A percentile compares a stretch with the other conserved stretches of the same genome.
These are phyloP conservation scores for Pachyramphus minor DNA, from an alignment of 2,113 vertebrate genomes.

Conservation along the genomic window DNA sequence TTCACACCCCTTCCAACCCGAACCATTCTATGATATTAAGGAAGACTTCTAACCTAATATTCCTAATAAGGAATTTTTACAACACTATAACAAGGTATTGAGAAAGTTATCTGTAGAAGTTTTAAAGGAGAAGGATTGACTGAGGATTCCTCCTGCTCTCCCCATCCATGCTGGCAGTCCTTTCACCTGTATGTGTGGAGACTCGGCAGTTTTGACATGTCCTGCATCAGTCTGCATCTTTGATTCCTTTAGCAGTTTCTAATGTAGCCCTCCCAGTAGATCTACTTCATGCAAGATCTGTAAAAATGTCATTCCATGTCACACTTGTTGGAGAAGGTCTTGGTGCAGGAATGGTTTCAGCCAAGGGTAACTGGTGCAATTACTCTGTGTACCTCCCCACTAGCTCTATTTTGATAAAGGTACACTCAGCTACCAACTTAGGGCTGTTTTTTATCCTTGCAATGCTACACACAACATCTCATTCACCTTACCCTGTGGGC, in stretches of 20 bases:
- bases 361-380: not conserved
- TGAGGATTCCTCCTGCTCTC: not conserved
- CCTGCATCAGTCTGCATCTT: not conserved
- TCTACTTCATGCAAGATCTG: not conserved
- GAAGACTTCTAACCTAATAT: not conserved
- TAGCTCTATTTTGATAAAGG: not conserved
- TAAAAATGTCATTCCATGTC: accelerated
- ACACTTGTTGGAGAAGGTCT: not conserved
- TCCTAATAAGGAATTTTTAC: not conserved
- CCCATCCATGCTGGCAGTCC: not conserved
- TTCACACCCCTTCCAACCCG: not conserved
- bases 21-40: not conserved
- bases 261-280: not conserved
- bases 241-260: not conserved
- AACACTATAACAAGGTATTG: not conserved
- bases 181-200: not conserved
- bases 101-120: not conserved
- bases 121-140: not conserved
- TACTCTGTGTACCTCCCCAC: accelerated
- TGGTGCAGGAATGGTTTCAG: not conserved
- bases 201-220: not conserved
- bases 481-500: not conserved
- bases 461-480: not conserved
- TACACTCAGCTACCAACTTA: not conserved
- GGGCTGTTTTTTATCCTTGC: not conserved